Base-by-base conservation (phyloP, 2,113 vertebrate genomes). In the Planiliza haematocheilus region DNA sequence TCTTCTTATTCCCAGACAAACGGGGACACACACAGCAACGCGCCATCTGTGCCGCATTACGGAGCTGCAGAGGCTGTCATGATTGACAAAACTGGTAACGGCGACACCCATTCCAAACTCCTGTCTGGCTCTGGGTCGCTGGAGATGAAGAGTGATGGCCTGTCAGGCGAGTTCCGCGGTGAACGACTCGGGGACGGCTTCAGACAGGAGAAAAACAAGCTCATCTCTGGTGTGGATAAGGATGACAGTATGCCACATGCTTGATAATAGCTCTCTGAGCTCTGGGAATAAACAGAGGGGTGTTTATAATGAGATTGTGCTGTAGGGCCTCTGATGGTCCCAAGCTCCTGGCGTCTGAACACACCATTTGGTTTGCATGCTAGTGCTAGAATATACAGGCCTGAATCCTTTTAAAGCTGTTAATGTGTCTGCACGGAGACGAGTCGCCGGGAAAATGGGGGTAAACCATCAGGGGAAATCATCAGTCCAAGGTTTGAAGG, bases 101-200 rank as follows among this genome's bases (percentile, higher is more conserved):
- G 74, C 82, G 38, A 88, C 88, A 89, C 83, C 82, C 84, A 69
- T 87, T 75, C 79, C 79, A 74, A 74, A 79, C 84, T 75, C 79
- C 69, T 84, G 84, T 71, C 86, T 84, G 84, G 87, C 86, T 81
- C 67, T 62, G 81, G 89, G 86, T 90, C 45, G 79, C 79, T 55
- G 80, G 58, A 90, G 87, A 91, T 91, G 88, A 84, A 89, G 87
- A 92, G 88, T 91, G 91, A 92, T 93, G 88, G 86, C 88, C 87
- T 85, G 87, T 87, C 86, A 88, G 78, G 74, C 13, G 55, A 67
- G 43, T 87, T 90, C 78, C 67, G n/a, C 66, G 60, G 80, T 70
- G 24, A 70, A 74, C 71, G 77, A 85, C 86, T 69, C 18, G 76
- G 80, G 83, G 69, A 75, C 10, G 67, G 82, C 74, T 65, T 69